Evolutionary conservation across 2,888 invertebrate genomes (phyloP), one percentile per base, ranked within the genome.

Genomic region (Oscheius myriophilus): DNA sequence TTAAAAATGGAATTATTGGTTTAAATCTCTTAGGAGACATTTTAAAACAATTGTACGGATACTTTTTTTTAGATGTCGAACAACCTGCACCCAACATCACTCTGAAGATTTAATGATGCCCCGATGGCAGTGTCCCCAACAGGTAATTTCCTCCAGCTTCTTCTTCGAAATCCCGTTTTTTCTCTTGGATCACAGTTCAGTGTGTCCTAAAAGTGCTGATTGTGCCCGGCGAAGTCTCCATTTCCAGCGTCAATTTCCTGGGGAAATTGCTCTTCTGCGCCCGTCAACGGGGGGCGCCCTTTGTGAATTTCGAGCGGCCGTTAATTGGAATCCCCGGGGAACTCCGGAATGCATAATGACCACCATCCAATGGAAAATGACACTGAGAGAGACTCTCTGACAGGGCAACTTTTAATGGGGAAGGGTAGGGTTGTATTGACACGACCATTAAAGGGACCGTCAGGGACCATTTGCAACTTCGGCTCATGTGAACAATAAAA

Each of bases 21-120:
- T n/a, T n/a, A n/a, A n/a, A n/a, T n/a, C n/a, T n/a, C n/a, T n/a
- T n/a, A n/a, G n/a, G n/a, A n/a, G n/a, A n/a, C n/a, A n/a, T n/a
- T n/a, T n/a, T n/a, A n/a, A n/a, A n/a, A n/a, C n/a, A n/a, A n/a
- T n/a, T n/a, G n/a, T n/a, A n/a, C n/a, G n/a, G n/a, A n/a, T n/a
- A n/a, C 33, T 33, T 9, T 21, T n/a, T 64, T 76, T 33, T 67
- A 73, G 75, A 69, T 78, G 78, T 54, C 75, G 78, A 11, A 74
- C 69, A 16, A 64, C 69, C 14, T 78, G 78, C 49, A 76, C 72
- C n/a, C 78, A 78, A 58, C 78, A 78, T 46, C 78, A 78, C 51
- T 78, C 78, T 0, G 78, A 78, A 61, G 78, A 78, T 42, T 62
- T 78, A 18, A 78, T 78, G 78, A 78, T 78, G 78, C 76, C 78